These are phyloP conservation scores for Otus sunia DNA, from an alignment of 2,113 vertebrate genomes.

Conservation along the genomic window DNA sequence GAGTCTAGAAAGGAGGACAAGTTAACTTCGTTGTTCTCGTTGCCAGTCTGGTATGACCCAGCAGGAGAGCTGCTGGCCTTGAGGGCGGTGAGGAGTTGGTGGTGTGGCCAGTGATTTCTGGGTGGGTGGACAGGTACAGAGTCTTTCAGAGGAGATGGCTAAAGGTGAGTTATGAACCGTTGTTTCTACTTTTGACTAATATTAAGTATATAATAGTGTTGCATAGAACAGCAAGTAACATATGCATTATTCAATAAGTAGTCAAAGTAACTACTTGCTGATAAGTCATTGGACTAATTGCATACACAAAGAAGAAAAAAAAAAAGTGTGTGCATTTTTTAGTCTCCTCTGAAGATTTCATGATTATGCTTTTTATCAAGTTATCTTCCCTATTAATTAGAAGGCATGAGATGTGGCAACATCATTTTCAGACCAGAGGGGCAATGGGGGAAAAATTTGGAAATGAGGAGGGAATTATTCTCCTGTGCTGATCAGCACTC, in stretches of 20 bases:
- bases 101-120: not conserved
- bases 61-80: not conserved
- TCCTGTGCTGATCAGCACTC: not conserved
- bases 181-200: not conserved
- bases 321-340: not conserved
- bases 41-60: not conserved
- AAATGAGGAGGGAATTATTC: not conserved
- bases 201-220: not conserved
- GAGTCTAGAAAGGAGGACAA: not conserved
- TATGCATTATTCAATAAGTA: not conserved
- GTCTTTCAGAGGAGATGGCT: not conserved
- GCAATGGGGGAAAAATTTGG: not conserved
- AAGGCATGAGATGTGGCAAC: not conserved
- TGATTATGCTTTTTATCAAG: not conserved
- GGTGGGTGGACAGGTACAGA: not conserved
- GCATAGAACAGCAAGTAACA: not conserved
- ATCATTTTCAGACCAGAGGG: not conserved
- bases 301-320: not conserved
- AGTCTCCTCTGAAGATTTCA: not conserved
- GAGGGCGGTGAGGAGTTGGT: not conserved
- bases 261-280: not conserved
- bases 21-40: rapidly evolving
- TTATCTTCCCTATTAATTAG: not conserved
- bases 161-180: not conserved
- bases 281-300: not conserved